Base-by-base conservation (phyloP, 92 coral and sea anemone genomes). In the Chrysogorgia sp. region DNA sequence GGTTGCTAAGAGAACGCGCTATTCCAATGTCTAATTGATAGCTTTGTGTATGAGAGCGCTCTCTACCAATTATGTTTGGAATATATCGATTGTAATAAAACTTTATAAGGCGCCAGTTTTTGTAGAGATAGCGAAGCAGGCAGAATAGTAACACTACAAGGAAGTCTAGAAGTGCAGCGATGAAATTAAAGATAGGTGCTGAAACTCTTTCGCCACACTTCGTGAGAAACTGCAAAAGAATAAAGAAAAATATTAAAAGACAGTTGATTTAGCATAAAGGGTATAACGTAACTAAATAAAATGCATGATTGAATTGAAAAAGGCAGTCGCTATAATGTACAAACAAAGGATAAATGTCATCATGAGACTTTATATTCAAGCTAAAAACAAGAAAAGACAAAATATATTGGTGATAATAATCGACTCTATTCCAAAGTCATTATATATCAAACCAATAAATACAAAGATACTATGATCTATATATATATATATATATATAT, bases 121-220 rank as follows among this genome's bases (percentile, higher is more conserved):
- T n/a, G 55, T 71, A 71, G 10, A 71, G 61, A 3, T 47, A 0
- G 17, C 25, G 62, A 24, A 71, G 32, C 47, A 28, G 61, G 19
- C 47, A 29, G 67, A 89, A 86, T 23, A 83, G 34, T 17, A 87
- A 53, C 74, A 10, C 49, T 20, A 76, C 48, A 35, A 62, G 74
- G 70, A 45, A 34, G 74, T 29, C 88, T 14, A 58, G 37, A 14
- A 84, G 43, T 34, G 76, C 50, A 10, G 59, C 84, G 22, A 62
- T 67, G 28, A 37, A 69, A 22, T 85, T 85, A 47, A 58, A 28
- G n/a, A 79, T 79, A 55, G 88, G 84, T 40, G 88, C 63, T 34
- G 85, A 64, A 17, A 86, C 76, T 14, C 89, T 91, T 25, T 52
- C 34, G 48, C 83, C 64, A 62, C 97, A 92, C 30, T 61, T 63